Percentiles rank a stretch among this genome's conserved stretches.
Conservation (phyloP, 2,113 vertebrate genomes). For the Maccullochella peelii region DNA sequence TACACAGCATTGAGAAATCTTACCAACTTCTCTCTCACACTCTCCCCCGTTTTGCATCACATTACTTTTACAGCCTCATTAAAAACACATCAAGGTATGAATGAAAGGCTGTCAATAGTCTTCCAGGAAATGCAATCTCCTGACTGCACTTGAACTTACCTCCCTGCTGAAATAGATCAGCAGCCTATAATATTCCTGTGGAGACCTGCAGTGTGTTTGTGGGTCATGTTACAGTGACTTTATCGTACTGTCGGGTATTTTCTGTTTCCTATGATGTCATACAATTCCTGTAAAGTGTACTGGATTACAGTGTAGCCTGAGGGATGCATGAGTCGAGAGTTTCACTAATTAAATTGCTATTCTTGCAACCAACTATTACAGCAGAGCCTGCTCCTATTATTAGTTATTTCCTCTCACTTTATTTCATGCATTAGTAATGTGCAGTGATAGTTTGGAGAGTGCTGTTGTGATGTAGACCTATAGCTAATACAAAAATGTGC, state of each 20-base stretch:
- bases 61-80: constrained; percentile 24
- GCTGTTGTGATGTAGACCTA: constrained; percentile 12
- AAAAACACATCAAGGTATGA: constrained; percentile 19
- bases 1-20: not conserved
- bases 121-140: constrained; percentile 34
- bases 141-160: constrained; percentile 31
- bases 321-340: constrained; percentile 47
- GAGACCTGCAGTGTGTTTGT: constrained; percentile 37
- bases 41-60: constrained; percentile 4
- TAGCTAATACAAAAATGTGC: not conserved
- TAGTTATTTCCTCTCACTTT: constrained; percentile 52
- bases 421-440: constrained; percentile 48
- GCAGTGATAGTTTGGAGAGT: not conserved
- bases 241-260: constrained; percentile 47
- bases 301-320: constrained; percentile 30
- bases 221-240: constrained; percentile 55
- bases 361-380: constrained; percentile 33
- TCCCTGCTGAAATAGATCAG: constrained; percentile 39
- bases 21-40: not conserved
- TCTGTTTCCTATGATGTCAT: constrained; percentile 61
- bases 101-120: constrained; percentile 12
- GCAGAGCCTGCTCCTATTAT: constrained; percentile 33
- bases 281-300: constrained; percentile 59
- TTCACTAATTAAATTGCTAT: constrained; percentile 64
- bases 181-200: constrained; percentile 24